phyloP scores from a whole-genome alignment of 2,888 invertebrate genomes.

The Tinea trinotella region DNA sequence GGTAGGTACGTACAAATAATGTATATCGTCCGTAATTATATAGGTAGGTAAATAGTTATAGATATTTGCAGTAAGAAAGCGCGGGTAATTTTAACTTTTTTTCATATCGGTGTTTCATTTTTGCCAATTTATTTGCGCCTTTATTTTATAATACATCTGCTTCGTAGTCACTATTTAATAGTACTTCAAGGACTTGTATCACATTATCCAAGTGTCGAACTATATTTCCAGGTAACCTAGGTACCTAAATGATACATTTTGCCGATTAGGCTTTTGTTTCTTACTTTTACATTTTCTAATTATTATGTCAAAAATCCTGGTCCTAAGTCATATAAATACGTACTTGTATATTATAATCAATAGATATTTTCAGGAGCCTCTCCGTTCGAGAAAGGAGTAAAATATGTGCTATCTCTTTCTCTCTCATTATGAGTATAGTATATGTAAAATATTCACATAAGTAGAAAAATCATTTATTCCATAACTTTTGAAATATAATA shows the following conservation, averaged over 20 bases:
- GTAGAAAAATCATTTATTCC: too few relatives aligned
- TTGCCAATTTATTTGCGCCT: neutral
- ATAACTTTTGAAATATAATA: too few relatives aligned
- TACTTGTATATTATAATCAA: slow-evolving; percentile 66
- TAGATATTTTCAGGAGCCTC: slow-evolving; percentile 73
- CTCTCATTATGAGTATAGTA: slow-evolving; percentile 53
- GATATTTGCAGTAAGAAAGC: neutral
- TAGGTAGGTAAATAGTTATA: neutral
- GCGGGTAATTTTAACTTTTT: slow-evolving; percentile 10
- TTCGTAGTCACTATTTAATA: too few relatives aligned
- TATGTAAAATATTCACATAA: slow-evolving; percentile 34
- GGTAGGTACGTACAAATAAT: neutral
- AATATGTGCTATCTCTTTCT: slow-evolving; percentile 49
- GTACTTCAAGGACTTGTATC: too few relatives aligned
- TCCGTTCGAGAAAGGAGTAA: slow-evolving; percentile 54
- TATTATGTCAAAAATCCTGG: slow-evolving; percentile 28
- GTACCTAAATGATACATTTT: too few relatives aligned
- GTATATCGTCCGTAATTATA: neutral
- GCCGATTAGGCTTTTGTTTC: too few relatives aligned
- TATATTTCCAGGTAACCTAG: too few relatives aligned
- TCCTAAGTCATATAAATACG: slow-evolving; percentile 48
- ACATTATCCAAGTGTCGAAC: too few relatives aligned
- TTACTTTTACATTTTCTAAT: too few relatives aligned
- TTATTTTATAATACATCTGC: neutral
- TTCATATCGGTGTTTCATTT: neutral